Evolutionary conservation across 1,140 invertebrate genomes (phyloP), one percentile per base, ranked within the genome.

Genomic region (Lepidotrigona ventralis): DNA sequence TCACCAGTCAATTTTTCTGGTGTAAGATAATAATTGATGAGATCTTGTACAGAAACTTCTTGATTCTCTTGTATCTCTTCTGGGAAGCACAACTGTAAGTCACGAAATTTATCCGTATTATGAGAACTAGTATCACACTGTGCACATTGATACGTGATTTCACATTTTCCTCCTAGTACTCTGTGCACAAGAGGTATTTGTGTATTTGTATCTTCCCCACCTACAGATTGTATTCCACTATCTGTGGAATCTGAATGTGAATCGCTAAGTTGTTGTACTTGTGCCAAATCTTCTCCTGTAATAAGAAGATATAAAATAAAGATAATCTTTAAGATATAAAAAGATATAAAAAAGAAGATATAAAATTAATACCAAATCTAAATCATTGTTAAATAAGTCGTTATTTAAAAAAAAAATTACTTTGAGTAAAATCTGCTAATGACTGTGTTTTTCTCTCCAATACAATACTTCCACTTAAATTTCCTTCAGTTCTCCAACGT

Each of bases 51-150:
- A 17, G 95, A 96, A 74, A 96, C 95, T 68, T 94, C 92, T 79
- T 95, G 87, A 74, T 94, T 93, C 83, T 94, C 92, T 53, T 95
- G 90, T 80, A 95, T 92, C 86, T 95, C 95, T 91, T 96, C 96
- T 0, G 97, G 97, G 92, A 98, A 98, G 1, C 97, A 97, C 11
- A 98, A 93, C 77, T 97, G 97, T 12, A 98, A 93, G 86, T 98
- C 98, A 8, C 97, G 95, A 92, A 98, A 98, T 75, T 95, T 95
- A 91, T 98, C 97, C 14, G 95, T 95, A 23, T 96, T 96, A 60
- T 95, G 94, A 8, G 97, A 98, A 72, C 96, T 95, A 8, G 95
- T 95, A 64, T 95, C 93, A 91, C 97, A 98, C 14, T 95, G 95
- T 2, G 95, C 93, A 90, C 97, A 98, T 79, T 95, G 95, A 23